Percentiles rank a stretch among this genome's conserved stretches.
Conservation (phyloP, 2,888 invertebrate species). For the Lasioglossum morio region DNA sequence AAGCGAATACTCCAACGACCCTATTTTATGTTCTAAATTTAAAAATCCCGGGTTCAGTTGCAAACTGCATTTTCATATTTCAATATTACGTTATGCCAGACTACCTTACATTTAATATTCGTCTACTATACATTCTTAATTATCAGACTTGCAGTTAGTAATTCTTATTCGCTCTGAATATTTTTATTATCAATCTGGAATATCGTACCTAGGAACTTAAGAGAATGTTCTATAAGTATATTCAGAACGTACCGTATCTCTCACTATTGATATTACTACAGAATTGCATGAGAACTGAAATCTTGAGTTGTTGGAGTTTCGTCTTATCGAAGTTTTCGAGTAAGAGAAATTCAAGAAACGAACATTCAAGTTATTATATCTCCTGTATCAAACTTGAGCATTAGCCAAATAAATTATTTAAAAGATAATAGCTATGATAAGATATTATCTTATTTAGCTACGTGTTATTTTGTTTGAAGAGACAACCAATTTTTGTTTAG, state of each 20-base stretch:
- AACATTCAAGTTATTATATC: neutral
- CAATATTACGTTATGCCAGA: neutral
- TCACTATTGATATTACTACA: too few relatives aligned
- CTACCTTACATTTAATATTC: neutral
- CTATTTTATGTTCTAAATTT: neutral
- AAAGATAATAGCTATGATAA: too few relatives aligned
- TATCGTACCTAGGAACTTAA: neutral
- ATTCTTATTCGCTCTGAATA: neutral
- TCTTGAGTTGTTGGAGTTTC: too few relatives aligned
- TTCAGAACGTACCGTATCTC: too few relatives aligned
- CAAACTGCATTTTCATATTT: neutral
- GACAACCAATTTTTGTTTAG: too few relatives aligned
- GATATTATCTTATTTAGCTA: too few relatives aligned
- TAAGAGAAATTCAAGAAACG: neutral
- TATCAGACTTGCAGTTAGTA: neutral
- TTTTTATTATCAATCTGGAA: neutral
- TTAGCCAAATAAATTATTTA: too few relatives aligned
- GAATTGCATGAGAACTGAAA: too few relatives aligned
- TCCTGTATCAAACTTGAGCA: neutral
- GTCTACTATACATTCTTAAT: neutral
- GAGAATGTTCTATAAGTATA: too few relatives aligned
- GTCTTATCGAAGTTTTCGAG: too few relatives aligned
- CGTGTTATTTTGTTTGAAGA: too few relatives aligned
- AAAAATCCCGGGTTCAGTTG: neutral
- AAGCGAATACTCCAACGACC: neutral